Evolutionary conservation across 2,888 invertebrate species (phyloP), one percentile per base, ranked within the genome.

Genomic region (Pomacea canaliculata): DNA sequence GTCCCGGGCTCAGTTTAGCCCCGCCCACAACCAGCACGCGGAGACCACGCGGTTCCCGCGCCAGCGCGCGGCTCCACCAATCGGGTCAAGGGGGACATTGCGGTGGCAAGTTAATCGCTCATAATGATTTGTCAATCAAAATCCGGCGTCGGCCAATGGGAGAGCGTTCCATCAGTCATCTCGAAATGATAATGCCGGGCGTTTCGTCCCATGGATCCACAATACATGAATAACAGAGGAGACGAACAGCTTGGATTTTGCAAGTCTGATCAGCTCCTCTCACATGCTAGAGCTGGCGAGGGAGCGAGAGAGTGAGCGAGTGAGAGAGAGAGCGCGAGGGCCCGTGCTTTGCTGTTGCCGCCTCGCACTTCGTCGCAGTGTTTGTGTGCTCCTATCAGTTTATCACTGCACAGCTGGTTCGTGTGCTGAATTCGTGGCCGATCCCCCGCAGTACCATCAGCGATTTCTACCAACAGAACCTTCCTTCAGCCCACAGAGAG

Each of bases 161-260:
- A 71, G 71, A 62, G 77, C 71, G 74, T 82, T 80, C 81, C 84
- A 84, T 82, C 81, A 80, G 83, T 85, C 84, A 85, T 82, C 80
- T 76, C 78, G 81, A 85, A 83, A 85, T 81, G 83, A 85, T 83
- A 83, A 84, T 85, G 85, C 84, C 83, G 83, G 80, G 81, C 77
- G 81, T 81, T 81, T 79, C 81, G 83, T 80, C 81, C 80, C 79
- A 79, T 80, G 81, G 81, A 81, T 83, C 81, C 84, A 84, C 82
- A 83, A 84, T 85, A 92, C 92, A 93, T 93, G 92, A 92, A 92
- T 92, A 92, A 93, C 93, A 93, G 93, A 93, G 93, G 82, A 82
- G 84, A 83, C 85, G 81, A 84, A 79, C 82, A 83, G 80, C 83
- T 83, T 78, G 83, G 82, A 84, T 84, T 85, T 84, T 83, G 83